phyloP scores from a whole-genome alignment of 2,797 vertebrate genomes.

The Lagodon rhomboides region DNA sequence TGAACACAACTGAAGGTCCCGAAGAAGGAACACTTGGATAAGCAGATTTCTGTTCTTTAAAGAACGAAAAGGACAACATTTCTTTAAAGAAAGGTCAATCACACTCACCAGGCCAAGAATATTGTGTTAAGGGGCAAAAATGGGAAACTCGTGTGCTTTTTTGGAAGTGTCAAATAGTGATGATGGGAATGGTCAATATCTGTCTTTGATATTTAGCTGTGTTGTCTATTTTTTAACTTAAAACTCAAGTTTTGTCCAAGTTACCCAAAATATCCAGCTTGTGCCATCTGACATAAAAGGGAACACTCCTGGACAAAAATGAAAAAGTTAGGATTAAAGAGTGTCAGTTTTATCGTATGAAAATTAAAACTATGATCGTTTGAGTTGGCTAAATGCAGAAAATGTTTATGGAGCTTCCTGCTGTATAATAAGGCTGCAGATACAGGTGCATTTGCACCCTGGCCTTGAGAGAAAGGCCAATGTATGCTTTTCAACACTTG shows the following conservation, averaged over 20 bases:
- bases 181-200: not conserved
- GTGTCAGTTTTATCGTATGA: not conserved
- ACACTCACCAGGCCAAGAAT: not conserved
- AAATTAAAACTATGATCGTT: not conserved
- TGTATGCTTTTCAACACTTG: not conserved
- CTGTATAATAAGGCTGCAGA: not conserved
- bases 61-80: too few relatives aligned
- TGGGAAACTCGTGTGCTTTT: not conserved
- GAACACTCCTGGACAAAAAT: not conserved
- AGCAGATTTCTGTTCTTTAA: too few relatives aligned
- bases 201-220: not conserved
- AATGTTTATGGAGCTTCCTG: not conserved
- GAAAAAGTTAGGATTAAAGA: not conserved
- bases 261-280: not conserved
- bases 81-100: not conserved
- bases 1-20: not conserved
- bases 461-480: not conserved
- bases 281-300: not conserved
- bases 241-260: not conserved
- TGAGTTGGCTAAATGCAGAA: not conserved
- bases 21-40: too few relatives aligned
- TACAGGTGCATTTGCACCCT: not conserved
- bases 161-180: not conserved
- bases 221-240: not conserved
- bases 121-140: not conserved